These are phyloP conservation scores for Caenorhabditis becei DNA, from an alignment of 2,888 invertebrate species.

Conservation along the genomic window DNA sequence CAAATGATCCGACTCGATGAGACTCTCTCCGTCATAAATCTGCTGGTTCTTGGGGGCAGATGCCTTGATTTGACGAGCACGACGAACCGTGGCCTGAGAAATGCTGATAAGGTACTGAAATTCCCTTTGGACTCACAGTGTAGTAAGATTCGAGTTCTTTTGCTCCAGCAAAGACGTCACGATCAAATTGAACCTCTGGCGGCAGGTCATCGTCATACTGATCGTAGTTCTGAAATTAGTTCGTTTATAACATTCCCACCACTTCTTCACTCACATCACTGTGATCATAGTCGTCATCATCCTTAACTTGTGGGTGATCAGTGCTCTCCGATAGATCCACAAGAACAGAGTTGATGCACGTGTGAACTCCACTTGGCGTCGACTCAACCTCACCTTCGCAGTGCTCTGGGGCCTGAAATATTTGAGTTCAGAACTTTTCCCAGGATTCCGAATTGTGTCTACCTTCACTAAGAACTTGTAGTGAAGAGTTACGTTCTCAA, in stretches of 20 bases:
- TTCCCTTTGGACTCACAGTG: too few species aligned
- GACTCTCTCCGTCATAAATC: constrained; percentile 66
- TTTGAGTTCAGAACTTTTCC: background rate
- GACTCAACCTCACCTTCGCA: constrained; percentile 71
- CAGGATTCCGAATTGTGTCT: constrained; percentile 5
- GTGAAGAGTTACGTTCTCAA: constrained; percentile 75
- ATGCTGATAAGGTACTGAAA: too few species aligned
- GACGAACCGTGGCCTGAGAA: constrained; percentile 63
- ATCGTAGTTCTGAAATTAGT: constrained; percentile 69
- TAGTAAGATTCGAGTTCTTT: constrained; percentile 70
- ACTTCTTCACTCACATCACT: constrained; percentile 63
- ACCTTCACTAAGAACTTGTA: constrained; percentile 76
- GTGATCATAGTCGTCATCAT: constrained; percentile 69
- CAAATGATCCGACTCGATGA: constrained; percentile 72
- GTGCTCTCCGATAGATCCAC: constrained; percentile 53
- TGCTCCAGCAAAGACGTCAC: constrained; percentile 76
- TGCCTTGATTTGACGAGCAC: constrained; percentile 69
- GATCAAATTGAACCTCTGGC: constrained; percentile 79
- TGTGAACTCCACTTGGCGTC: constrained; percentile 44
- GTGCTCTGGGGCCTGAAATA: constrained; percentile 72
- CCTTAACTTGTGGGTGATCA: constrained; percentile 30
- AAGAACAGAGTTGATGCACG: constrained; percentile 44
- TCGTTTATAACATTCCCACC: background rate
- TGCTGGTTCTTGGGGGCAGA: constrained; percentile 42
- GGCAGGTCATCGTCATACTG: constrained; percentile 76